Evolutionary conservation across 2,888 invertebrate genomes (phyloP).

Genomic region (Rhimphoctona megacephalus): DNA sequence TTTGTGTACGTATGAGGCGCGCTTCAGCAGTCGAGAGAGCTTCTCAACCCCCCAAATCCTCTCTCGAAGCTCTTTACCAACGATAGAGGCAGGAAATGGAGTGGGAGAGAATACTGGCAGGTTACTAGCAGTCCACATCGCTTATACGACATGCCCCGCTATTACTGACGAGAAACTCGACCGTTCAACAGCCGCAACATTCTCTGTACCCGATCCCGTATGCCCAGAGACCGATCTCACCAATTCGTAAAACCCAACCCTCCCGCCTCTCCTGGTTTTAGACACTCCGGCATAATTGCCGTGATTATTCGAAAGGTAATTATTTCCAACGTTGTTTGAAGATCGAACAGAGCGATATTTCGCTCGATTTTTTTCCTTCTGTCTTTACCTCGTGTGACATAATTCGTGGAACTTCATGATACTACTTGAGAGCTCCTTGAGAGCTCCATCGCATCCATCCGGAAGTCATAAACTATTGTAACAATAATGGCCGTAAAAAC

Average conservation of each 20-base stretch:
- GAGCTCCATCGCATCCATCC: no score
- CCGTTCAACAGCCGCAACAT: conserved; percentile 28
- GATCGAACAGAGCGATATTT: neutral
- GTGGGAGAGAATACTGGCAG: conserved; percentile 69
- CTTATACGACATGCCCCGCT: conserved; percentile 47
- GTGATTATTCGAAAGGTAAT: neutral
- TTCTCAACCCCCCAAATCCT: conserved; percentile 31
- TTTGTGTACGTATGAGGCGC: conserved; percentile 19
- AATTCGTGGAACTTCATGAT: no score
- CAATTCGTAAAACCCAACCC: conserved; percentile 9
- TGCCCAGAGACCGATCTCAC: conserved; percentile 37
- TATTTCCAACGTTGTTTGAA: neutral
- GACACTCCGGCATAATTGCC: conserved; percentile 7
- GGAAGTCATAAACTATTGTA: no score
- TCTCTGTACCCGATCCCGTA: conserved; percentile 15
- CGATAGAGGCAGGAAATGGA: conserved; percentile 58
- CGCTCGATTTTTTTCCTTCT: neutral
- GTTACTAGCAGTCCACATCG: conserved; percentile 55
- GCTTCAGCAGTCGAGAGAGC: conserved; percentile 42
- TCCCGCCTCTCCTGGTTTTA: neutral
- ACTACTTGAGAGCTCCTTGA: neutral
- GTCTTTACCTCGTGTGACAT: neutral
- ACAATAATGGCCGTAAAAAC: no score
- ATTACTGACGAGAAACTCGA: conserved; percentile 48
- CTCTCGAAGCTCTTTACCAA: conserved; percentile 42